Evolutionary conservation across 35 echinoderm and acorn worm species (phyloP), one percentile per base, ranked within the genome.

Genomic region (Stichopus chloronotus): DNA sequence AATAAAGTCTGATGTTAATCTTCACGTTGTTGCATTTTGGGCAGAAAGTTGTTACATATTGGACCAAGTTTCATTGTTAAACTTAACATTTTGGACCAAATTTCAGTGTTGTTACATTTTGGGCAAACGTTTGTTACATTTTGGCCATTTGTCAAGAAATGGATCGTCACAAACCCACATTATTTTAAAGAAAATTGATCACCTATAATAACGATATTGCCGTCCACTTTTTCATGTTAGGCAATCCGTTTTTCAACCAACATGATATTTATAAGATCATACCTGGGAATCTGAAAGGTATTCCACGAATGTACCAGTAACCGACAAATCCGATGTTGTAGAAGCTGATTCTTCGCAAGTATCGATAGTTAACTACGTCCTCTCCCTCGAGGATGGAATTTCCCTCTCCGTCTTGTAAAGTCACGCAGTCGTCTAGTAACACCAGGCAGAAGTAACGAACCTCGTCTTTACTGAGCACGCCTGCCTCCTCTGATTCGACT

Each of bases 261-360:
- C 30, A 21, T 79, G 30, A 79, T 8, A 17, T 68, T 14, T 17
- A 65, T 65, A 65, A 19, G 19, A 0, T 10, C 1, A 19, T 14
- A 81, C 79, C 79, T 81, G 79, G 79, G 79, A 81, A 81, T 81
- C 79, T 81, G 53, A 52, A 81, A 30, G 79, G 79, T 81, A 81
- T 52, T 5, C 79, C 25, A 52, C 79, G 25, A 14, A 81, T 52
- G 16, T 81, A 52, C 79, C 79, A 81, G 14, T 43, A 81, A 52
- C 25, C 79, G 14, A 52, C 53, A 65, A 14, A 65, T 43, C 30
- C 79, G 5, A 43, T 5, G 79, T 81, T 81, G 52, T 25, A 25
- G 53, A 81, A 52, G 13, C 79, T 54, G 53, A 81, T 81, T 52
- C 79, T 81, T 7, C 79, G 25, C 25, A 81, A 52, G 30, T 53